These are phyloP conservation scores for Epinotia bilunana DNA, from an alignment of 2,888 invertebrate genomes.

Conservation along the genomic window DNA sequence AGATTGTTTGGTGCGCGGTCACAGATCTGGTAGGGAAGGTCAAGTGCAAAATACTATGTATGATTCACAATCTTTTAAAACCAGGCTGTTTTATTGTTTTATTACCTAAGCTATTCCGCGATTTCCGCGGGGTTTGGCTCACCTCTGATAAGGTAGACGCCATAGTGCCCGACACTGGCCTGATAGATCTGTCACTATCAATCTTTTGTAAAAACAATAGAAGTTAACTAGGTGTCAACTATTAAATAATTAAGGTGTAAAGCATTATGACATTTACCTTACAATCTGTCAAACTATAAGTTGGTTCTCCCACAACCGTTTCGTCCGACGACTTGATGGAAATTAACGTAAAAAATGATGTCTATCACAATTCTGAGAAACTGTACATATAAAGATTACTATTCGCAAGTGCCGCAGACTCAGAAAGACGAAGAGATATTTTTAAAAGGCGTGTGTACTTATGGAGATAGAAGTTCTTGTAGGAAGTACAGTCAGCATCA, in stretches of 20 bases:
- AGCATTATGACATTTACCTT: too few species aligned
- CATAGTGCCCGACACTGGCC: too few species aligned
- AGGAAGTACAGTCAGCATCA: too few species aligned
- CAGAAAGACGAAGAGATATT: not conserved
- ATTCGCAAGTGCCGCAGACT: not conserved
- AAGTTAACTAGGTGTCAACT: too few species aligned
- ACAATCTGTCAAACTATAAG: not conserved
- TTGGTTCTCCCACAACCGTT: not conserved
- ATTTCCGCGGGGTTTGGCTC: not conserved
- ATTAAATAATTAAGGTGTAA: too few species aligned
- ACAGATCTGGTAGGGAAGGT: slow-evolving; percentile 71
- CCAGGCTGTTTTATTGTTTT: not conserved
- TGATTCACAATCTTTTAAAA: slow-evolving; percentile 51
- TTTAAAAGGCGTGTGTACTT: not conserved
- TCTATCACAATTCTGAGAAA: too few species aligned
- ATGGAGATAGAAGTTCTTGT: not conserved
- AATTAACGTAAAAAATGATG: not conserved
- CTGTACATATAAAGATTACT: too few species aligned
- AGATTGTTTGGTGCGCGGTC: slow-evolving; percentile 62
- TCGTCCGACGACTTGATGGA: not conserved
- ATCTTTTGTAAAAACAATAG: too few species aligned
- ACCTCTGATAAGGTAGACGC: not conserved
- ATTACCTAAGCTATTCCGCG: not conserved
- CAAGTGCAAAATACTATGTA: slow-evolving; percentile 60
- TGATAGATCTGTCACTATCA: too few species aligned